Evolutionary conservation across 2,888 invertebrate genomes (phyloP), one percentile per base, ranked within the genome.

Genomic region (Clusia tigrina): DNA sequence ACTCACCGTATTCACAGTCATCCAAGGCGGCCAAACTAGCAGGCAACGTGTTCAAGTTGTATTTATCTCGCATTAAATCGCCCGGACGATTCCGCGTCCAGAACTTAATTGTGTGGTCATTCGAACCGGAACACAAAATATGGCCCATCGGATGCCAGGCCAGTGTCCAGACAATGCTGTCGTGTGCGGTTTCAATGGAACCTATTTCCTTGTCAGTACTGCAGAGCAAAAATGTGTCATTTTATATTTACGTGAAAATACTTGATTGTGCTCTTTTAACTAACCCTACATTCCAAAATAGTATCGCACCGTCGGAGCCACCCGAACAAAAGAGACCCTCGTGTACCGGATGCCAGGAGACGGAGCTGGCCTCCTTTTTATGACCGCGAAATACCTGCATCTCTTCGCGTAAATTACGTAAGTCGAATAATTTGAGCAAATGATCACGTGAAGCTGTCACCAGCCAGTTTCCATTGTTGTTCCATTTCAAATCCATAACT

Each of bases 121-220:
- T 99, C n/a, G 98, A 98, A 0, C 98, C 99, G 2, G 98, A 97
- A 78, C 97, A 98, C 32, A 99, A 86, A 74, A 99, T 98, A 79
- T 99, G 99, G 1, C 99, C 99, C 18, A 99, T 86, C 0, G 99
- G 99, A 87, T 99, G 99, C 99, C 99, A 99, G 26, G 97, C 96
- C 79, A 99, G 87, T 15, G 96, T 95, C 99, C 99, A 99, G 2
- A 99, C 97, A 79, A 98, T 97, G 78, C 96, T 96, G 83, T 99
- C 99, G 84, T 99, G 99, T 2, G 99, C 99, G 77, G 96, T 94
- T 86, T 99, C 98, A 78, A 99, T 96, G 18, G 94, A 91, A 18
- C 98, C 98, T 38, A 99, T 95, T 87, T 99, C 98, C 83, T 98
- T 98, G 80, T 98, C 98, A 69, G 95, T 94, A 1, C 95, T 92